Conservation (phyloP, 2,113 vertebrate genomes). For the Cyanistes caeruleus region DNA sequence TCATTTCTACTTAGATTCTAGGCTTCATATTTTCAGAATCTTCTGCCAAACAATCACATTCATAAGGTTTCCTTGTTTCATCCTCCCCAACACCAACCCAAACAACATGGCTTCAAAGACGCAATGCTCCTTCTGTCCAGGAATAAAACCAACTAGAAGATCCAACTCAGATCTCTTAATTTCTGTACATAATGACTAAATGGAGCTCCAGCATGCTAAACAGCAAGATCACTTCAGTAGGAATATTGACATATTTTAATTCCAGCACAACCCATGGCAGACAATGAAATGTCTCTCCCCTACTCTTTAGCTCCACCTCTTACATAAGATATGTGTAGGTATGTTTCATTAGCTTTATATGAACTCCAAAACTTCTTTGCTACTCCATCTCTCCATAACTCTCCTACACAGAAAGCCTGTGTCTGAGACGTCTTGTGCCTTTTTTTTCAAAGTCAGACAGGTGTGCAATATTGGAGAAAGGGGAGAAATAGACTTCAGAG, state of each 20-base stretch:
- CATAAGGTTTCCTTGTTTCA: no score
- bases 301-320: neutral
- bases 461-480: neutral
- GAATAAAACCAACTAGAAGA: neutral
- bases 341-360: neutral
- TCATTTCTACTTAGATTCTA: no score
- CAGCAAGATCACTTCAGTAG: neutral
- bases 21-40: no score
- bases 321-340: neutral
- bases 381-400: neutral
- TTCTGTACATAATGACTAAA: neutral
- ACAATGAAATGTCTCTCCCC: neutral
- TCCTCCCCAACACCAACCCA: neutral
- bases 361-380: neutral
- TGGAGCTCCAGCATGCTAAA: neutral
- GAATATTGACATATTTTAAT: neutral
- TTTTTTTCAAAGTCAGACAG: neutral
- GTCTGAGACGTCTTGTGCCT: fast-evolving
- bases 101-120: neutral
- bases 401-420: neutral
- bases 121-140: neutral
- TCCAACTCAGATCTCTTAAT: neutral
- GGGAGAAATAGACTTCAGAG: neutral
- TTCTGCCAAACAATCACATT: no score
- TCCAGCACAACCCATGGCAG: neutral